phyloP scores from a whole-genome alignment of 2,113 vertebrate genomes.

The Stigmatopora nigra region DNA sequence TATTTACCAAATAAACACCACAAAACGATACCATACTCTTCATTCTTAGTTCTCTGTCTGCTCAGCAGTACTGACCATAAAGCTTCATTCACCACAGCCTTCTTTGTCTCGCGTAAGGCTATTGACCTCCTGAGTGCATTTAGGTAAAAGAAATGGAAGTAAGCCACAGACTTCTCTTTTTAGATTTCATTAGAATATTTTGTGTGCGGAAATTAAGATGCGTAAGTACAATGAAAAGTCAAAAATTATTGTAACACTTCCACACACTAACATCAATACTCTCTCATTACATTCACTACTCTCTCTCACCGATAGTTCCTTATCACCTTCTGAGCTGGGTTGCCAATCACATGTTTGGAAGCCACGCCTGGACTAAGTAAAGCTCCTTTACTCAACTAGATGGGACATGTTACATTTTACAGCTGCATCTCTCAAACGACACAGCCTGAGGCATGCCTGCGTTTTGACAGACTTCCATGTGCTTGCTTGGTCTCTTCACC shows the following conservation, averaged over 20 bases:
- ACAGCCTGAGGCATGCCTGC: neutral
- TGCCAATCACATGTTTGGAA: constrained; percentile 21
- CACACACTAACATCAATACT: constrained; percentile 19
- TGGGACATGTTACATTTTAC: constrained; percentile 52
- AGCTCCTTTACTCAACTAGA: constrained; percentile 35
- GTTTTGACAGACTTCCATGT: constrained; percentile 10
- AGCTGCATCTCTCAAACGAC: constrained; percentile 40
- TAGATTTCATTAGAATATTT: too few relatives aligned
- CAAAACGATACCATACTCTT: constrained; percentile 35
- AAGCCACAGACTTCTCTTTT: constrained; percentile 8
- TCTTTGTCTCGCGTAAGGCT: constrained; percentile 24
- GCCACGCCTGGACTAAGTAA: constrained; percentile 39
- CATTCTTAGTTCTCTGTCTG: constrained; percentile 26
- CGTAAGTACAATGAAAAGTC: too few relatives aligned
- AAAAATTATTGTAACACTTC: too few relatives aligned
- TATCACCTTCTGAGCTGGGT: constrained; percentile 19
- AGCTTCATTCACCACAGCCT: constrained; percentile 34
- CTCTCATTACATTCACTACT: constrained; percentile 21
- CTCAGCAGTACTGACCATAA: constrained; percentile 25
- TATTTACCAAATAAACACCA: constrained; percentile 47
- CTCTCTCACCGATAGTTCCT: constrained; percentile 32
- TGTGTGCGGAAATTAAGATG: too few relatives aligned
- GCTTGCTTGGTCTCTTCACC: constrained; percentile 13
- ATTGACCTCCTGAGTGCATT: constrained; percentile 20
- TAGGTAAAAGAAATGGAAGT: constrained; percentile 14